Percentiles rank a stretch among this genome's conserved stretches.
Conservation (phyloP, 2,888 invertebrate species). For the Cataglyphis livida region DNA sequence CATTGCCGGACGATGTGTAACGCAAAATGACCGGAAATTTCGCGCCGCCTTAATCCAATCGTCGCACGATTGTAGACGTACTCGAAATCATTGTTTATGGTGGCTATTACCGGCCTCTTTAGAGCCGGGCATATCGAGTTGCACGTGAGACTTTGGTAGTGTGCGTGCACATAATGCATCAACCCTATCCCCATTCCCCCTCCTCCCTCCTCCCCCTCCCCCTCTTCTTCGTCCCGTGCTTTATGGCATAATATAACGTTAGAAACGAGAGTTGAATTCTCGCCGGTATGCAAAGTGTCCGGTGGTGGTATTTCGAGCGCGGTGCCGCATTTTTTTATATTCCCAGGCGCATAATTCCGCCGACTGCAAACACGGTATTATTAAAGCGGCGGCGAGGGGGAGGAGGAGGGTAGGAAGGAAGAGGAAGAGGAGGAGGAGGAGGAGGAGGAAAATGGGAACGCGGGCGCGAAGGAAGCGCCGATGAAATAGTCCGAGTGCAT, state of each 20-base stretch:
- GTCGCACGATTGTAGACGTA: slow-evolving; percentile 10
- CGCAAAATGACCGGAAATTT: slow-evolving; percentile 29
- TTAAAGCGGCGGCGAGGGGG: slow-evolving; percentile 46
- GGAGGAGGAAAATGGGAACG: not conserved
- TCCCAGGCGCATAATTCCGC: slow-evolving; percentile 59
- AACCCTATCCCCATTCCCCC: too few species aligned
- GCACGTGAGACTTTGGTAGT: slow-evolving; percentile 53
- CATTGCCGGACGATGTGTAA: not conserved
- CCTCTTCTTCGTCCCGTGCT: slow-evolving; percentile 34
- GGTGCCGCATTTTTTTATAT: slow-evolving; percentile 52
- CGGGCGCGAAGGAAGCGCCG: slow-evolving; percentile 15
- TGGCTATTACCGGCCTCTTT: slow-evolving; percentile 56
- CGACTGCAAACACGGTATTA: slow-evolving; percentile 60
- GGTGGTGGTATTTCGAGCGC: slow-evolving; percentile 44
- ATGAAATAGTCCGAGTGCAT: slow-evolving; percentile 31
- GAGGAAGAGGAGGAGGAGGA: slow-evolving; percentile 6
- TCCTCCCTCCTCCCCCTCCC: too few species aligned
- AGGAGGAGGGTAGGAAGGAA: not conserved
- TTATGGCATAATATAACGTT: slow-evolving; percentile 71
- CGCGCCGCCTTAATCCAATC: slow-evolving; percentile 51
- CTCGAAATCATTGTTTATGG: slow-evolving; percentile 62
- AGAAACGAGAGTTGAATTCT: slow-evolving; percentile 66
- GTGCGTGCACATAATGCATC: slow-evolving; percentile 66
- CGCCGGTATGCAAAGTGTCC: slow-evolving; percentile 69
- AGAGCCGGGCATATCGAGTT: slow-evolving; percentile 22